Evolutionary conservation across 2,888 invertebrate species (phyloP), one percentile per base, ranked within the genome.

Genomic region (Sipunculus nudus): DNA sequence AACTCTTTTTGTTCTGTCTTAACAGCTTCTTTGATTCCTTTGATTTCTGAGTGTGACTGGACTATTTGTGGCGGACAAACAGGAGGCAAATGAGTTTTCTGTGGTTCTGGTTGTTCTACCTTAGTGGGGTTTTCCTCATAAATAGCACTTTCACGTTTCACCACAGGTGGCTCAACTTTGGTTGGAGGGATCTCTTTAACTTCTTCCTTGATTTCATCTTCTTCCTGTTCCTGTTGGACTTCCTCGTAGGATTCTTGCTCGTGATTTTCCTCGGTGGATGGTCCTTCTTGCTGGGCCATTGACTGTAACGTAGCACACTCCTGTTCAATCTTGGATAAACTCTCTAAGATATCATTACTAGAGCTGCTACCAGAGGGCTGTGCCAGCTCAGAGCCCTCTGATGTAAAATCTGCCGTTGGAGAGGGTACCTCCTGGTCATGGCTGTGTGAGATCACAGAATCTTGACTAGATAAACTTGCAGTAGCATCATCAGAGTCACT

Each of bases 311-410:
- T 80, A 13, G 80, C 85, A 74, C 85, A 86, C 63, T 86, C 86
- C 61, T 82, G 84, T 61, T 88, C 87, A 35, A 86, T 85, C 73
- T 85, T 86, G 50, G 85, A 71, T 56, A 85, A 72, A 61, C 78
- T 84, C 50, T 86, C 85, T 2, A 82, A 61, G 38, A 61, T 64
- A 41, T 63, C 47, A 47, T 47, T 16, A 57, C 45, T 39, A 47
- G 26, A 25, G 38, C 47, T 21, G 16, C n/a, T 13, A 13, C n/a
- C 16, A 16, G 16, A 29, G 8, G 26, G 13, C n/a, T n/a, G n/a
- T n/a, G n/a, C n/a, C n/a, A n/a, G n/a, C n/a, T n/a, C n/a, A n/a
- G n/a, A n/a, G n/a, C n/a, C n/a, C n/a, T n/a, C n/a, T n/a, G n/a
- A n/a, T n/a, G n/a, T n/a, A n/a, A n/a, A n/a, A 19, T n/a, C 48